phyloP scores from a whole-genome alignment of 1,140 invertebrate genomes.

The Drosophila takahashii region DNA sequence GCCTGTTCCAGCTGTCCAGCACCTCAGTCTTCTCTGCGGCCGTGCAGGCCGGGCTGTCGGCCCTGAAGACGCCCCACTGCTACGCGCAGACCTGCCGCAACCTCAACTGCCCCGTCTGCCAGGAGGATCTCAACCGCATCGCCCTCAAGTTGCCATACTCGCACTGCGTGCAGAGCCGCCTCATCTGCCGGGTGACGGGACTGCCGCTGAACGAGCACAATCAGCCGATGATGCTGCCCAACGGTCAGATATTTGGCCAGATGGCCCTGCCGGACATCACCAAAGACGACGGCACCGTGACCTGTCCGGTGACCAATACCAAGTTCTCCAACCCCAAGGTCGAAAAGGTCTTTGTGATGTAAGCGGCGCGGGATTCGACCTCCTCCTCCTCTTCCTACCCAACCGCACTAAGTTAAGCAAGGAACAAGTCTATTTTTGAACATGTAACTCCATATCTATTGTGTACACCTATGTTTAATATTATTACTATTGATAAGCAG shows the following conservation, averaged over 20 bases:
- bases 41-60: slow-evolving; percentile 94
- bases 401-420: slow-evolving; percentile 64
- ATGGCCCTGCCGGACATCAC: slow-evolving; percentile 95
- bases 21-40: slow-evolving; percentile 96
- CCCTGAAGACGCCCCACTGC: slow-evolving; percentile 97
- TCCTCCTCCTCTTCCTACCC: slow-evolving; percentile 18
- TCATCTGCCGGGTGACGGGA: slow-evolving; percentile 94
- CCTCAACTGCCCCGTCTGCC: slow-evolving; percentile 97
- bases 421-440: slow-evolving; percentile 66
- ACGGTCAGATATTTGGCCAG: slow-evolving; percentile 99
- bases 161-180: slow-evolving; percentile 97
- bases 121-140: slow-evolving; percentile 93
- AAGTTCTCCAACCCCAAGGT: slow-evolving; percentile 94
- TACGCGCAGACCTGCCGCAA: slow-evolving; percentile 89
- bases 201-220: slow-evolving; percentile 98
- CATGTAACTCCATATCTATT: slow-evolving; percentile 50
- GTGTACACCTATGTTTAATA: slow-evolving; percentile 50
- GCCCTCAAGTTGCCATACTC: slow-evolving; percentile 95
- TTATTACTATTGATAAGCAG: slow-evolving; percentile 23
- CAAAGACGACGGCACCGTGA: slow-evolving; percentile 93
- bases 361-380: slow-evolving; percentile 59
- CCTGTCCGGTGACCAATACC: slow-evolving; percentile 96
- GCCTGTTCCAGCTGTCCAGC: slow-evolving; percentile 95
- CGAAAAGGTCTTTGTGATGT: slow-evolving; percentile 98
- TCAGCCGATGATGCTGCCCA: slow-evolving; percentile 98